Conservation (phyloP, 2,113 vertebrate species). For the Beaufortia kweichowensis region DNA sequence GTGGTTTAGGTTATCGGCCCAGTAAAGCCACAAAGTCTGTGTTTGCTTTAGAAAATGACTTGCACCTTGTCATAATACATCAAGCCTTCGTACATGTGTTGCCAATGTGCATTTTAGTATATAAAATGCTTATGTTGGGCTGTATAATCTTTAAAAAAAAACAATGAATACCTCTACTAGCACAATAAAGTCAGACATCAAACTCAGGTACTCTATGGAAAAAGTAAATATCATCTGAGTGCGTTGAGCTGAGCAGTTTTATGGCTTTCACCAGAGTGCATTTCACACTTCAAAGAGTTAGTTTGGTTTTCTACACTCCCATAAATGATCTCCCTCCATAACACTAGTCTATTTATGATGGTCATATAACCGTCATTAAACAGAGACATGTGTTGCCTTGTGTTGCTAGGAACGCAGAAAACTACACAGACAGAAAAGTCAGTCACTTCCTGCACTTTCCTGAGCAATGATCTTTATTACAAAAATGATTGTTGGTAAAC, state of each 20-base stretch:
- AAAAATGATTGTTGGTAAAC: too few relatives aligned
- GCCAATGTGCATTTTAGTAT: slow-evolving; percentile 69
- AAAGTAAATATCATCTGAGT: slow-evolving; percentile 67
- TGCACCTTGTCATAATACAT: slow-evolving; percentile 62
- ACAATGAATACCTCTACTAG: slow-evolving; percentile 74
- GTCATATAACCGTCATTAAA: slow-evolving; percentile 77
- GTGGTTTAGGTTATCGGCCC: slow-evolving; percentile 48
- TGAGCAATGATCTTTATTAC: too few relatives aligned
- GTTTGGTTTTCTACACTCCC: slow-evolving; percentile 69
- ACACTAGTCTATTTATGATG: slow-evolving; percentile 72
- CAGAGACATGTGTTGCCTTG: slow-evolving; percentile 69
- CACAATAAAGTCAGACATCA: slow-evolving; percentile 74
- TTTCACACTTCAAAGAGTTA: slow-evolving; percentile 74
- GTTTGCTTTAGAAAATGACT: slow-evolving; percentile 60
- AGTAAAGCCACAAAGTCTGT: slow-evolving; percentile 59
- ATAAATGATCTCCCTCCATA: slow-evolving; percentile 72
- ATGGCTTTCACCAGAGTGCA: slow-evolving; percentile 57
- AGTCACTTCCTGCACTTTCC: neutral
- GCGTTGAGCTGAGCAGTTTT: slow-evolving; percentile 63
- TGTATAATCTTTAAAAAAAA: slow-evolving; percentile 76
- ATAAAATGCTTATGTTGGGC: slow-evolving; percentile 69
- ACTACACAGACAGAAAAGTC: slow-evolving; percentile 50
- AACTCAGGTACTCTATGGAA: slow-evolving; percentile 71
- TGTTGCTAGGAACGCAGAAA: slow-evolving; percentile 62
- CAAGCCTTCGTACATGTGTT: slow-evolving; percentile 67